A percentile compares a stretch with the other conserved stretches of the same genome.
Evolutionary conservation across 1,140 invertebrate species (phyloP).

Genomic region (Acromyrmex echinatior): DNA sequence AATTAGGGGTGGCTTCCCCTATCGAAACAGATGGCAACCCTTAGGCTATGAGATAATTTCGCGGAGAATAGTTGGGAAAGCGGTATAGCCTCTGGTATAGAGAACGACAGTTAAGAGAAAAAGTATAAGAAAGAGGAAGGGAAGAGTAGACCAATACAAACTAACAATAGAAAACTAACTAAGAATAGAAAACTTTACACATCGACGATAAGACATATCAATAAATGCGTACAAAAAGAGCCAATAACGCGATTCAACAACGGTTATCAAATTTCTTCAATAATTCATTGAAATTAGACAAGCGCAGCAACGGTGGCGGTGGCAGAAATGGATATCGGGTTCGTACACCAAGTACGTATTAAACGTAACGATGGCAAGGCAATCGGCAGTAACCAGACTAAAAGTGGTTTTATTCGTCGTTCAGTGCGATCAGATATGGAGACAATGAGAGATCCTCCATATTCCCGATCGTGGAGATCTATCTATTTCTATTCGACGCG

Average conservation of each 20-base stretch:
- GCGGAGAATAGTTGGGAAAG: slow-evolving; percentile 66
- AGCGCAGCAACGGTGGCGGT: slow-evolving; percentile 40
- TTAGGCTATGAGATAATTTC: slow-evolving; percentile 83
- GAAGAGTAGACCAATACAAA: slow-evolving; percentile 44
- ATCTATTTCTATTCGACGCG: slow-evolving; percentile 57
- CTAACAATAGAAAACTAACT: not conserved
- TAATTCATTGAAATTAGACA: slow-evolving; percentile 81
- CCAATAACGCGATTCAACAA: slow-evolving; percentile 56
- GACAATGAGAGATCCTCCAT: slow-evolving; percentile 80
- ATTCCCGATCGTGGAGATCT: slow-evolving; percentile 67
- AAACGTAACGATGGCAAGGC: slow-evolving; percentile 56
- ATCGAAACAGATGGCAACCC: slow-evolving; percentile 84
- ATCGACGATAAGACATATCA: not conserved
- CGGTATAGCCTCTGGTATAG: slow-evolving; percentile 10
- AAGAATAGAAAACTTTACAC: slow-evolving; percentile 15
- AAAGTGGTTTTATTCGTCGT: slow-evolving; percentile 80
- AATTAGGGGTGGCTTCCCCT: slow-evolving; percentile 81
- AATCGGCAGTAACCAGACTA: slow-evolving; percentile 70
- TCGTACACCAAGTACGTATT: slow-evolving; percentile 57
- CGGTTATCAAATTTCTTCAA: slow-evolving; percentile 75
- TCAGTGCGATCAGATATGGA: slow-evolving; percentile 78
- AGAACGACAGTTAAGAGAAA: slow-evolving; percentile 9
- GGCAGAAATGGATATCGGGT: slow-evolving; percentile 29
- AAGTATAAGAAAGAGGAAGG: slow-evolving; percentile 51
- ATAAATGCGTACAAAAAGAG: slow-evolving; percentile 42